Evolutionary conservation across 2,113 vertebrate species (phyloP).

Genomic region (Edolisoma coerulescens): DNA sequence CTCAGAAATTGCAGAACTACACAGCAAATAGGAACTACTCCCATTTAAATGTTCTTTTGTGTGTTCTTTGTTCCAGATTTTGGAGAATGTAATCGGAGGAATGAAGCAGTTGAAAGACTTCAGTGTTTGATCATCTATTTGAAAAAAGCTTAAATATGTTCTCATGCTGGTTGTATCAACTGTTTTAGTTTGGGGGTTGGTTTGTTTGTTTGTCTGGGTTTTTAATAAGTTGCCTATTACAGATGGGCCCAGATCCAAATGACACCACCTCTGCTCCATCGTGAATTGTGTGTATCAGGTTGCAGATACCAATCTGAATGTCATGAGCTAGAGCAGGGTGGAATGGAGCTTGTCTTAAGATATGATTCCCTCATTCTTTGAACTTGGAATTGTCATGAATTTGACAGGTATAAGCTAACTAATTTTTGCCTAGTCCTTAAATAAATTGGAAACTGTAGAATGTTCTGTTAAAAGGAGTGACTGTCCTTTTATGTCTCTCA

Average conservation of each 20-base stretch:
- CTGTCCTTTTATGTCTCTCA: background rate
- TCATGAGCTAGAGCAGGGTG: background rate
- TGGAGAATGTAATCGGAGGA: background rate
- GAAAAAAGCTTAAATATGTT: background rate
- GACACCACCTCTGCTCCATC: background rate
- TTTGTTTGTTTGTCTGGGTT: background rate
- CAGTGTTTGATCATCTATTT: background rate
- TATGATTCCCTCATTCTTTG: background rate
- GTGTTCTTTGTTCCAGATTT: background rate
- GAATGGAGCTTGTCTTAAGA: background rate
- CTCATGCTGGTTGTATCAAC: background rate
- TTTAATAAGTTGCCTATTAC: background rate
- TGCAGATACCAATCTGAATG: constrained; percentile 21
- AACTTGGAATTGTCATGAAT: background rate
- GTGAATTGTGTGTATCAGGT: background rate
- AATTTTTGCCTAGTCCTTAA: background rate
- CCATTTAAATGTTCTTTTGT: background rate
- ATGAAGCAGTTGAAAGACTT: background rate
- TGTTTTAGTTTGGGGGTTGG: background rate
- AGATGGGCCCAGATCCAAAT: background rate
- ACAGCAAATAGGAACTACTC: background rate
- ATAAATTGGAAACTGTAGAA: background rate
- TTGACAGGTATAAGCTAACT: background rate
- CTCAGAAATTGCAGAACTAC: background rate
- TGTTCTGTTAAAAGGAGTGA: background rate